phyloP scores from a whole-genome alignment of 2,113 vertebrate species.

The Actenoides lindsayi region DNA sequence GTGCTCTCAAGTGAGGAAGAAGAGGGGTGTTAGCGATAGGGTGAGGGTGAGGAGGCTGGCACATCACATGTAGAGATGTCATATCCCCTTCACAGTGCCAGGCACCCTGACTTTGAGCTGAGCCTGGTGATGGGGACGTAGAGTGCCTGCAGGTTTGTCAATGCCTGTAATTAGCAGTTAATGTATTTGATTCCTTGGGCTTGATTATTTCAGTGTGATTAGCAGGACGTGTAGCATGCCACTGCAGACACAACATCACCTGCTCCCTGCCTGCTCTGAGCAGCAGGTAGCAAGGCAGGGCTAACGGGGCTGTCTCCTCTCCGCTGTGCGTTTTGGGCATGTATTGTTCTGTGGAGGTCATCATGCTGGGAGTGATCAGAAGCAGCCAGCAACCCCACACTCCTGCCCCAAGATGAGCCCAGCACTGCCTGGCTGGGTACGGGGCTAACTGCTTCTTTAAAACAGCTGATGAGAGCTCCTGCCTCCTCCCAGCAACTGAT shows the following conservation, averaged over 20 bases:
- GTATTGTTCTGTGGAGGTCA: neutral
- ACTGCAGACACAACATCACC: neutral
- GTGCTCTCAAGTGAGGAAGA: neutral
- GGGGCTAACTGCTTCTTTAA: neutral
- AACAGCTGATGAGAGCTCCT: neutral
- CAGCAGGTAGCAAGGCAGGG: accelerated
- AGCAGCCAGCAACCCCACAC: neutral
- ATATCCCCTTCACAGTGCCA: neutral
- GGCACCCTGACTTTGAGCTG: neutral
- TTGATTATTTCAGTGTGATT: slow-evolving; percentile 36
- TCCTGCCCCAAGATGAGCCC: neutral
- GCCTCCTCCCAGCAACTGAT: neutral
- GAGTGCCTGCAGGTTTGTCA: neutral
- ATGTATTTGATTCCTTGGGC: neutral
- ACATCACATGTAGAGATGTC: neutral
- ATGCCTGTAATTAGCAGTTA: neutral
- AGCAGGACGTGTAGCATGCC: neutral
- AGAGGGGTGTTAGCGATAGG: neutral
- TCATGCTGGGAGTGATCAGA: accelerated
- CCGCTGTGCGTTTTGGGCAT: accelerated
- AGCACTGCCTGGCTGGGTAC: accelerated
- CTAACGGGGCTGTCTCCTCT: neutral
- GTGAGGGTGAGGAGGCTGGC: neutral
- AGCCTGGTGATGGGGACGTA: neutral
- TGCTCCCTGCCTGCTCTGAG: neutral